Evolutionary conservation across 2,797 vertebrate species (phyloP).

Genomic region (Argyrosomus regius): DNA sequence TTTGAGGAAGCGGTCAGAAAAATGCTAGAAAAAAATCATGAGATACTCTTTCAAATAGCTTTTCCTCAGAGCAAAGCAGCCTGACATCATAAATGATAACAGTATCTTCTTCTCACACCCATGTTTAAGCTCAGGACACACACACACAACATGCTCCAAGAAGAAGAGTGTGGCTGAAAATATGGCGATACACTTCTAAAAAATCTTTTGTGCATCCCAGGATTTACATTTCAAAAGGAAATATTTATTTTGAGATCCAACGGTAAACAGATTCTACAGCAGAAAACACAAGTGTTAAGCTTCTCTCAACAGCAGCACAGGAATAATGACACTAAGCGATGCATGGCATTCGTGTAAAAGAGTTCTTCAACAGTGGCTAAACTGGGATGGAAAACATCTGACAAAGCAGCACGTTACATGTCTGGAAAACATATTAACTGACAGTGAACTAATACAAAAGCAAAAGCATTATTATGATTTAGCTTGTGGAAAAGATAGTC

Average conservation of each 20-base stretch:
- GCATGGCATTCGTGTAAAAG: conserved; percentile 11
- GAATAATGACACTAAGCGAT: conserved; percentile 42
- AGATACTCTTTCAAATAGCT: conserved; percentile 13
- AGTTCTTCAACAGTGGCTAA: conserved; percentile 16
- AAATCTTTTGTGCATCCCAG: conserved; percentile 42
- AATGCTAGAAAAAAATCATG: background rate
- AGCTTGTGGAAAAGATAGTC: conserved; percentile 31
- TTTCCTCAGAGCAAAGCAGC: conserved; percentile 34
- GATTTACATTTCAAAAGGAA: conserved; percentile 76
- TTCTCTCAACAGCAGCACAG: conserved; percentile 28
- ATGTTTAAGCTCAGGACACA: conserved; percentile 43
- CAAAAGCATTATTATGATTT: conserved; percentile 39
- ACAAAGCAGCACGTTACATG: conserved; percentile 19
- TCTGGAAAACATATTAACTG: conserved; percentile 21
- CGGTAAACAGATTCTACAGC: conserved; percentile 44
- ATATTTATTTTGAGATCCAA: conserved; percentile 70
- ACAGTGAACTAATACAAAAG: conserved; percentile 22
- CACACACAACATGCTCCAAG: conserved; percentile 23
- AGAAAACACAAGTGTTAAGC: conserved; percentile 43
- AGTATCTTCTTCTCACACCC: conserved; percentile 33
- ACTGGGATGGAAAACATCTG: conserved; percentile 10
- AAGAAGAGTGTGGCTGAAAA: conserved; percentile 25
- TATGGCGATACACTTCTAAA: conserved; percentile 10
- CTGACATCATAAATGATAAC: conserved; percentile 40
- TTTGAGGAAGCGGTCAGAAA: conserved; percentile 31